phyloP scores from a whole-genome alignment of 2,888 invertebrate species.

The Galeruca laticollis region DNA sequence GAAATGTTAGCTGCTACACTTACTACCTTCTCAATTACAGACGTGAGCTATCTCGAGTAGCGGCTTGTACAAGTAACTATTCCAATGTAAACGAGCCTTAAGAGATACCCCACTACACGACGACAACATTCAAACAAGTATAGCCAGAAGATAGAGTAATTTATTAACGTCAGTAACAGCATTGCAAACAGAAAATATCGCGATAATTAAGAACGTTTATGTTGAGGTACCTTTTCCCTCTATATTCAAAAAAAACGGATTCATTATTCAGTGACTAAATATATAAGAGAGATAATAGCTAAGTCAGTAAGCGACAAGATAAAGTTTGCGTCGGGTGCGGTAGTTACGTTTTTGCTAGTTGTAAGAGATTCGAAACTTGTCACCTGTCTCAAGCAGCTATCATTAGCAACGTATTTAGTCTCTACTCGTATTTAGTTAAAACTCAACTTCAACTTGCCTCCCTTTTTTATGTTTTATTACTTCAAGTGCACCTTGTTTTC shows the following conservation, averaged over 20 bases:
- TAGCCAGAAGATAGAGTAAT: too few species aligned
- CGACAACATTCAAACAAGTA: too few species aligned
- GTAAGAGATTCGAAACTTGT: conserved; percentile 22
- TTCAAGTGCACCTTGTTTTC: conserved; percentile 20
- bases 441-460: conserved; percentile 3
- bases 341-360: conserved; percentile 28
- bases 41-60: too few species aligned
- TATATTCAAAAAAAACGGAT: neutral
- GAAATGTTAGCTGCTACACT: too few species aligned
- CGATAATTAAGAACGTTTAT: too few species aligned
- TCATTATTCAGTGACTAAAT: conserved; percentile 14
- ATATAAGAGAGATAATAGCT: conserved; percentile 7
- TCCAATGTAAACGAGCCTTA: too few species aligned
- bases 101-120: too few species aligned
- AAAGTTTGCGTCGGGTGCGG: neutral
- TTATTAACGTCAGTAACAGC: too few species aligned
- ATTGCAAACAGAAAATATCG: too few species aligned
- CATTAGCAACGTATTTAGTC: conserved; percentile 32
- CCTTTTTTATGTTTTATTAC: conserved; percentile 23
- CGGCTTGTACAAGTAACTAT: too few species aligned
- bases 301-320: conserved; percentile 15
- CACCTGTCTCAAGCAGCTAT: conserved; percentile 33
- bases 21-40: too few species aligned
- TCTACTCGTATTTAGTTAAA: conserved; percentile 25
- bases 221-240: too few species aligned